Evolutionary conservation across 53 echinoderm and acorn worm species (phyloP).

Genomic region (Astropecten irregularis): DNA sequence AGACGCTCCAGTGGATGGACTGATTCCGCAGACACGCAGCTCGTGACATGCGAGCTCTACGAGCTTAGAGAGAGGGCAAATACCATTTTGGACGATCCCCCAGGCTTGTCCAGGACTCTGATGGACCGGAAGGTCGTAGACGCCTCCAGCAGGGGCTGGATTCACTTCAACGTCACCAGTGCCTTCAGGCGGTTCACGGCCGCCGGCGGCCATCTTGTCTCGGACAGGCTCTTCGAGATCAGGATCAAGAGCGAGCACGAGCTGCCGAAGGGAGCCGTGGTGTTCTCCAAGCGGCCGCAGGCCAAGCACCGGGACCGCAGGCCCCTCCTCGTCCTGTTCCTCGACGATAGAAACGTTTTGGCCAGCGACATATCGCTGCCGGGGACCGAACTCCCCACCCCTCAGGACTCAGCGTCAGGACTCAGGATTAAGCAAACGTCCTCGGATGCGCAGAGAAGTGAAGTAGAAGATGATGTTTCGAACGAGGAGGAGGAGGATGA

Average conservation of each 20-base stretch:
- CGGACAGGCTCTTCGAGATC: conserved; percentile 55
- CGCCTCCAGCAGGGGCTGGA: conserved; percentile 65
- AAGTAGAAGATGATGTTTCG: neutral
- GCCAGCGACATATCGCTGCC: conserved; percentile 74
- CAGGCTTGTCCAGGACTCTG: conserved; percentile 49
- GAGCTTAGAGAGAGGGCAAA: conserved; percentile 20
- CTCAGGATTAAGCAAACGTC: conserved; percentile 2
- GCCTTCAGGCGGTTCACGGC: conserved; percentile 55
- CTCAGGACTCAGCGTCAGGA: conserved; percentile 8
- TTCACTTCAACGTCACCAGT: conserved; percentile 83
- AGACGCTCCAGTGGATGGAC: conserved; percentile 9
- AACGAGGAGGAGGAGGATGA: neutral
- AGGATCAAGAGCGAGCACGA: conserved; percentile 44
- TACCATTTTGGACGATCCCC: conserved; percentile 1
- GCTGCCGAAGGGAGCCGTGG: conserved; percentile 24
- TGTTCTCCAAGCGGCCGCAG: conserved; percentile 45
- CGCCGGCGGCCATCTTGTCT: neutral
- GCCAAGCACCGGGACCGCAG: conserved; percentile 55
- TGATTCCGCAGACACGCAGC: conserved; percentile 35
- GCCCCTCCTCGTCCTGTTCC: conserved; percentile 74
- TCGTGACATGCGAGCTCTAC: conserved; percentile 23
- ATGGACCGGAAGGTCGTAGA: conserved; percentile 68
- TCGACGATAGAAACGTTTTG: conserved; percentile 80
- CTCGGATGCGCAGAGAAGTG: neutral
- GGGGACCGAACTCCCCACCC: conserved; percentile 3